A percentile compares a stretch with the other conserved stretches of the same genome.
phyloP scores from a whole-genome alignment of 2,113 vertebrate genomes.

The Tupaia tana region DNA sequence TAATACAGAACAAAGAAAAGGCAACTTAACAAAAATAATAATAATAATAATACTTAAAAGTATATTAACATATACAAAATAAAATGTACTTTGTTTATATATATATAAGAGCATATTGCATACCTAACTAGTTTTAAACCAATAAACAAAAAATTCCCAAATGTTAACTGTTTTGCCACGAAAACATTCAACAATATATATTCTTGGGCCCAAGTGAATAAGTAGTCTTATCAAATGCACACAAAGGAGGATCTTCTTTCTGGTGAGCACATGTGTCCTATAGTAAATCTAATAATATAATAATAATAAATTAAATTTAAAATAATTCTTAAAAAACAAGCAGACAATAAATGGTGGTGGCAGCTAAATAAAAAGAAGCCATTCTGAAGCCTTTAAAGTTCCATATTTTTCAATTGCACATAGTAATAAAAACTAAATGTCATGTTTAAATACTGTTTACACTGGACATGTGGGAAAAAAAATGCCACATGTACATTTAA shows the following conservation, averaged over 20 bases:
- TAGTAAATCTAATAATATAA: too few relatives aligned
- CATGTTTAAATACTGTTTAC: conserved; percentile 31
- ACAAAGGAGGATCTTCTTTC: background rate
- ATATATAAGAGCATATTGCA: conserved; percentile 15
- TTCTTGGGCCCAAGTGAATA: background rate
- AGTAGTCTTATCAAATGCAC: background rate
- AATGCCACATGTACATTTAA: background rate
- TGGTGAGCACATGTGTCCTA: too few relatives aligned
- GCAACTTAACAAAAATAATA: conserved; percentile 36
- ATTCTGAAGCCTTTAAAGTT: conserved; percentile 26
- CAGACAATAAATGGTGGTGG: background rate
- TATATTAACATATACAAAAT: conserved; percentile 41
- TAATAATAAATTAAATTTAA: too few relatives aligned
- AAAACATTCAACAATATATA: conserved; percentile 48
- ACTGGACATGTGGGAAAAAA: background rate
- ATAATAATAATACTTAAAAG: conserved; percentile 8
- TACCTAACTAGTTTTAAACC: conserved; percentile 28
- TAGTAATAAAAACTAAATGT: conserved; percentile 42
- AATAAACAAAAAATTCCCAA: conserved; percentile 27
- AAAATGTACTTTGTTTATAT: conserved; percentile 49
- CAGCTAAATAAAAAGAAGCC: conserved; percentile 9
- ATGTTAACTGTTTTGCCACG: conserved; percentile 37
- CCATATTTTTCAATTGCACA: background rate
- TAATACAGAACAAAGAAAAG: background rate
- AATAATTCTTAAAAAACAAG: conserved; percentile 6